Evolutionary conservation across 2,797 vertebrate species (phyloP), one percentile per base, ranked within the genome.

Genomic region (Takifugu ocellatus): DNA sequence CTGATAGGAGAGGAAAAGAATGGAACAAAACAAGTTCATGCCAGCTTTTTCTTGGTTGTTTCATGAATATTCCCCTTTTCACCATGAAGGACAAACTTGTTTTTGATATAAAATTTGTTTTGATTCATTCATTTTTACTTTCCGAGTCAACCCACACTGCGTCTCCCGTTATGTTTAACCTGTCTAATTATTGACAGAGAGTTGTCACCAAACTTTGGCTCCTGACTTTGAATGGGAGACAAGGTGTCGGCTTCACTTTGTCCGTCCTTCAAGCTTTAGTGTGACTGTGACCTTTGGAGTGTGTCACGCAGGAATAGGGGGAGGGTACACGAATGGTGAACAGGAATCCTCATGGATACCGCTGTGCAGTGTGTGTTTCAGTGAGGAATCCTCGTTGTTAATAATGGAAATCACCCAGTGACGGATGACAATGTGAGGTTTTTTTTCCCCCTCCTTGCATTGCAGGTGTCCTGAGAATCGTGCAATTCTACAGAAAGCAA

Each of bases 201-300:
- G 80, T 75, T 76, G 77, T 77, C 77, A 58, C 55, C 68, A 73
- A 82, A 84, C 75, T 83, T 79, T 50, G 77, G 74, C 59, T 51
- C 72, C 53, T 56, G 66, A 81, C 75, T 77, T 78, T 48, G 70
- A 75, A 75, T 72, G 70, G 83, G 63, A 72, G 82, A 83, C 79
- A 80, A 81, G 84, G 71, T 84, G 83, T 86, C 84, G 79, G 84
- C 84, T 84, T 87, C 78, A 71, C 71, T 82, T 73, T 51, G 70
- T 79, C 83, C 87, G 91, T 90, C 91, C 91, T 93, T 93, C 88
- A 92, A 89, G 83, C 89, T 86, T 90, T 91, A 85, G 84, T 83
- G 87, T 85, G 81, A 88, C 90, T 91, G 89, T 92, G 91, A 93
- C 91, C 92, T 92, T 93, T 92, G 91, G 88, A 92, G 87, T 84